Evolutionary conservation across 2,888 invertebrate genomes (phyloP), one percentile per base, ranked within the genome.

Genomic region (Heteromurus nitidus): DNA sequence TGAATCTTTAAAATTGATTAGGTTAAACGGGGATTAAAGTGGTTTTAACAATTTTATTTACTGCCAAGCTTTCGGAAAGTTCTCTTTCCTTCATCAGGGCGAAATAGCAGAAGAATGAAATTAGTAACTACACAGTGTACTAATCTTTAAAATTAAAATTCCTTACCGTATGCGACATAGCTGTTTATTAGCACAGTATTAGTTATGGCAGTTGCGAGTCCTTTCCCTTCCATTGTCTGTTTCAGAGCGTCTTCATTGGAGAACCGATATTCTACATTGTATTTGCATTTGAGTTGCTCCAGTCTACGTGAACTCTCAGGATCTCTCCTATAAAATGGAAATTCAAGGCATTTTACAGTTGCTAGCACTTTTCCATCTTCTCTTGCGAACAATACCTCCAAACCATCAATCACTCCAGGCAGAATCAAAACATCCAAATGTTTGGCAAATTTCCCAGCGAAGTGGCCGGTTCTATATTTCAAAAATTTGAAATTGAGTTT

Each of bases 381-480:
- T 2, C 44, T 22, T n/a, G 1, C 58, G 58, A 84, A 81, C 9
- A 84, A 36, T 0, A 3, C n/a, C 22, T 84, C 82, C 3, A 84
- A 7, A 30, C 84, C 84, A 64, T 79, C 81, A n/a, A 84, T 13
- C 26, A 84, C 83, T 5, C 75, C 84, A 3, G 44, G 1, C 13
- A 83, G 42, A 55, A 84, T 79, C 26, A 79, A 30, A 0, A 30
- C 28, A 18, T 79, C 36, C 13, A 81, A 64, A 18, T 74, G 36
- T 0, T 62, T 36, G 1, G n/a, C 68, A 69, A 83, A 82, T 20
- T 73, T 74, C 26, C 84, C 77, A 5, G 83, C 84, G 75, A 84
- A 84, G 53, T 77, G 82, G 22, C 84, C 84, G 1, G 84, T 80
- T 24, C 84, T 83, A 73, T 84, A 84, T 62, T 84, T 84, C 26